phyloP scores from a whole-genome alignment of 2,113 vertebrate species.

The Caranx ignobilis region DNA sequence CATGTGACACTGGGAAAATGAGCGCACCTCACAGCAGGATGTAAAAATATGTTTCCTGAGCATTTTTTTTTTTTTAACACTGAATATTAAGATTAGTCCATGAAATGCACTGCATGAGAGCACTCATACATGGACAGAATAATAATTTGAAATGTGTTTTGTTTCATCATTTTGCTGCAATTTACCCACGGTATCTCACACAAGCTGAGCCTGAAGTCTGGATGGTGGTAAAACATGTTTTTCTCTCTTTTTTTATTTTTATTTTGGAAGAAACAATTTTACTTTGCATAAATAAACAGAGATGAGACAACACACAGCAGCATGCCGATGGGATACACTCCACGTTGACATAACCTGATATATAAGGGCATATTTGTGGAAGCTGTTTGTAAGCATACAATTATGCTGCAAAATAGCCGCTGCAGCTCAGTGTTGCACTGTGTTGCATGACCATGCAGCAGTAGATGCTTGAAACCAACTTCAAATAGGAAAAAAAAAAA shows the following conservation, averaged over 20 bases:
- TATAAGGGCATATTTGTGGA: constrained; percentile 6
- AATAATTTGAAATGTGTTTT: constrained; percentile 5
- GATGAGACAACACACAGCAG: background rate
- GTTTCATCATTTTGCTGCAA: background rate
- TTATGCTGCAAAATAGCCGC: constrained; percentile 5
- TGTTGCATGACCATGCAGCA: constrained; percentile 14
- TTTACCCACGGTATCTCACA: background rate
- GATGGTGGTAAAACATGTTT: background rate
- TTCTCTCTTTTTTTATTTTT: background rate
- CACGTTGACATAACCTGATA: background rate
- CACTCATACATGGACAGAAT: constrained; percentile 1
- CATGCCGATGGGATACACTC: background rate
- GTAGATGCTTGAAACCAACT: background rate
- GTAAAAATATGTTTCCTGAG: too few species aligned
- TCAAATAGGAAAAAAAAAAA: too few species aligned
- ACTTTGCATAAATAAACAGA: background rate
- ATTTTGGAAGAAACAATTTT: background rate
- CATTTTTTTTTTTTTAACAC: too few species aligned
- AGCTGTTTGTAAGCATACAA: constrained; percentile 2
- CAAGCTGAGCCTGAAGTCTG: background rate
- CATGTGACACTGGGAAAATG: too few species aligned
- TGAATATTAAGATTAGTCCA: background rate
- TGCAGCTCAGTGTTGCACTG: background rate
- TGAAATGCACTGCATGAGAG: background rate
- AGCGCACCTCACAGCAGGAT: too few species aligned